Base-by-base conservation (phyloP, 1,140 invertebrate genomes). In the Gonatopus flavifemur region DNA sequence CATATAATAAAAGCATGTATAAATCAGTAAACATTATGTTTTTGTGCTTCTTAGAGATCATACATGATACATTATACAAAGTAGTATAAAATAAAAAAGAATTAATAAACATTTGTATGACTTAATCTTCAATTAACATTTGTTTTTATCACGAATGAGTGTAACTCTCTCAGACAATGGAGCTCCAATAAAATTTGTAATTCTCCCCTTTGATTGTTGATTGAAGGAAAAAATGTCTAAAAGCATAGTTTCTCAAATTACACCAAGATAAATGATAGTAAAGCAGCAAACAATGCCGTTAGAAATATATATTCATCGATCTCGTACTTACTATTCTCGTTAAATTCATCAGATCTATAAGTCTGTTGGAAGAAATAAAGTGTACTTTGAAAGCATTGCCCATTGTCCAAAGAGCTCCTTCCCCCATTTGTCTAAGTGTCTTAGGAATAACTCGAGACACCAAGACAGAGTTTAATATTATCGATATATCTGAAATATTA, bases 1-100 rank as follows among this genome's bases (percentile, higher is more conserved):
- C 62, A 62, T 72, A 72, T 66, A 60, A 72, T 67, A 67, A 66
- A 72, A 73, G 67, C 70, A 71, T 74, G 67, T 76, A 68, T 67
- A 72, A 75, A 75, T 74, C 66, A 72, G 62, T 74, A 72, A 69
- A 70, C 61, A 53, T 69, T 69, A 72, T 61, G 52, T 75, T 76
- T n/a, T 78, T 78, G 70, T 76, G 74, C 74, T 74, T 75, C 62
- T 73, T 67, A 77, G 72, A 77, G 75, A 77, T 76, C 73, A 76
- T 74, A 68, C 66, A 69, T 67, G 58, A 67, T 70, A 73, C 62
- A 74, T 71, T 76, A 65, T 76, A 76, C 63, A 76, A 76, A 76
- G 65, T 76, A 72, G 70, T 77, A 76, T 65, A 76, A 76, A 74
- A 74, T 74, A 70, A 75, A 76, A 72, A 67, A 67, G 57, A 62